Percentiles rank a stretch among this genome's conserved stretches.
Evolutionary conservation across 1,140 invertebrate genomes (phyloP).

Genomic region (Atta texana): DNA sequence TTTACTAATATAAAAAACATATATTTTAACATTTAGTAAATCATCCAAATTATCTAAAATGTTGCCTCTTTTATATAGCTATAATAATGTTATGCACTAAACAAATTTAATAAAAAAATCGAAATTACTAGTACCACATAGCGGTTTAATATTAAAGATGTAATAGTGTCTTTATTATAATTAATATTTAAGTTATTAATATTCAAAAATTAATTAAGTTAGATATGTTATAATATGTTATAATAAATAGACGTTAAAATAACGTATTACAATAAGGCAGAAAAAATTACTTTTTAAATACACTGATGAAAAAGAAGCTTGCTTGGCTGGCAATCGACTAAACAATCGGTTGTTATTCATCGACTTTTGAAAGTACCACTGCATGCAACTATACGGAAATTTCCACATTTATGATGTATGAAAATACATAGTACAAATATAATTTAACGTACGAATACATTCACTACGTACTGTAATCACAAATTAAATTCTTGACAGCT

Average conservation of each 20-base stretch:
- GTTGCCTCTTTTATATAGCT: neutral
- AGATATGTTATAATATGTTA: neutral
- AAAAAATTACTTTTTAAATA: neutral
- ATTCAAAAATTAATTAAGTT: neutral
- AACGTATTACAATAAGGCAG: neutral
- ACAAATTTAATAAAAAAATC: neutral
- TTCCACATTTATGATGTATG: neutral
- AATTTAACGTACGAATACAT: neutral
- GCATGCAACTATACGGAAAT: neutral
- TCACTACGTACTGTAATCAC: neutral
- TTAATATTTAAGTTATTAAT: neutral
- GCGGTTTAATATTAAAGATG: neutral
- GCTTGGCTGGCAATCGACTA: neutral
- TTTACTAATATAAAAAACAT: neutral
- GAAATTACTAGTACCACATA: neutral
- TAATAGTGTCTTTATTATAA: neutral
- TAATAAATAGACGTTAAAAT: neutral
- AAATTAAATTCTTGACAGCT: constrained; percentile 13
- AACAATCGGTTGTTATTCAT: neutral
- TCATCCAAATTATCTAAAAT: neutral
- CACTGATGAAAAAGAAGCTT: neutral
- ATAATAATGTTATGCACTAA: neutral
- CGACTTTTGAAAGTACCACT: neutral
- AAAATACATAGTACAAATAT: neutral
- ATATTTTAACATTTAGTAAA: constrained; percentile 7